Evolutionary conservation across 2,113 vertebrate species (phyloP).

Genomic region (Fulica atra): DNA sequence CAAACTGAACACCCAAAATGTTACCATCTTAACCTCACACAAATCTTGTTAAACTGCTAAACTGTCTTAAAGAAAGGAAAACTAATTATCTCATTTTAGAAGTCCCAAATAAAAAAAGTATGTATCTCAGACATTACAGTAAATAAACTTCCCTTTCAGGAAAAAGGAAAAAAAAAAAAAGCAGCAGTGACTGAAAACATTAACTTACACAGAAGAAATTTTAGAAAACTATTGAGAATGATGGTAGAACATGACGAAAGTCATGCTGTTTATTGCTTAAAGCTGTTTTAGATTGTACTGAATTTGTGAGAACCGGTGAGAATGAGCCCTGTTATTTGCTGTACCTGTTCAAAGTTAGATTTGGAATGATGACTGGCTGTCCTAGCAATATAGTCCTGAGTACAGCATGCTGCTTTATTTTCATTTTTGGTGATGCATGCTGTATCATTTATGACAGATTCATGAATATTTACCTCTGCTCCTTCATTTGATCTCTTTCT

Average conservation of each 20-base stretch:
- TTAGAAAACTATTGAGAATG: neutral
- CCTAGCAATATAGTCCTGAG: neutral
- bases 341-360: slow-evolving; percentile 58
- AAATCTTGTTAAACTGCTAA: neutral
- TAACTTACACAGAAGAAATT: neutral
- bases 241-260: slow-evolving; percentile 2
- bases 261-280: neutral
- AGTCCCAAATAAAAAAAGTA: neutral
- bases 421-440: neutral
- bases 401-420: neutral
- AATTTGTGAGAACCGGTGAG: neutral
- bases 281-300: neutral
- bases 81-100: neutral
- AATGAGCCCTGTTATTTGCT: neutral
- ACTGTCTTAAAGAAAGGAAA: neutral
- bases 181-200: neutral
- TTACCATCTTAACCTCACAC: neutral
- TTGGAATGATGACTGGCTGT: neutral
- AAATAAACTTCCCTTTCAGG: neutral
- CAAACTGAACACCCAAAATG: neutral
- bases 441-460: neutral
- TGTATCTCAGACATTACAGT: neutral
- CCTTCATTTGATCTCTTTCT: slow-evolving; percentile 19
- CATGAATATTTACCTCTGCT: slow-evolving; percentile 14
- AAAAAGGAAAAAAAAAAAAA: neutral